These are phyloP conservation scores for Eupithecia centaureata DNA, from an alignment of 2,888 invertebrate genomes.

Conservation along the genomic window DNA sequence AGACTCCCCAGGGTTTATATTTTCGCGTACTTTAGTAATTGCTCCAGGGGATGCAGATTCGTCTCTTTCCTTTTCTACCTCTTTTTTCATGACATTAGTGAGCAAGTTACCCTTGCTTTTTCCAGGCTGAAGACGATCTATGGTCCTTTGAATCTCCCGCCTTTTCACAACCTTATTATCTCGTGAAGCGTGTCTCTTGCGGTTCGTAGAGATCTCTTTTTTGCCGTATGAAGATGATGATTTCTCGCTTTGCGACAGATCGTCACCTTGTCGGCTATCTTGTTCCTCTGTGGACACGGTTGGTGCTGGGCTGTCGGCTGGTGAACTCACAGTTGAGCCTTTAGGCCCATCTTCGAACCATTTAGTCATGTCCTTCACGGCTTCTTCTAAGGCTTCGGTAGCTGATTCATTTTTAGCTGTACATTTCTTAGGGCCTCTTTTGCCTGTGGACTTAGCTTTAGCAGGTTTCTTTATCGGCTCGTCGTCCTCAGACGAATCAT, in stretches of 20 bases:
- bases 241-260: slow-evolving; percentile 69
- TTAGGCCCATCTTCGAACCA: slow-evolving; percentile 94
- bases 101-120: slow-evolving; percentile 94
- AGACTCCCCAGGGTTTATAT: slow-evolving; percentile 86
- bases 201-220: slow-evolving; percentile 68
- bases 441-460: slow-evolving; percentile 54
- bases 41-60: slow-evolving; percentile 82
- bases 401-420: slow-evolving; percentile 83
- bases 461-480: slow-evolving; percentile 44
- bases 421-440: slow-evolving; percentile 74
- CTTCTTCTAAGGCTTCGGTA: slow-evolving; percentile 85
- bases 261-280: slow-evolving; percentile 76
- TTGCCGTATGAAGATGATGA: slow-evolving; percentile 58
- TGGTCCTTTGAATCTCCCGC: slow-evolving; percentile 91
- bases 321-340: slow-evolving; percentile 89
- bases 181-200: slow-evolving; percentile 77
- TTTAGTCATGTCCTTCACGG: slow-evolving; percentile 93
- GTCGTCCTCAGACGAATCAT: slow-evolving; percentile 48
- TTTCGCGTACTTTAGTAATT: slow-evolving; percentile 84
- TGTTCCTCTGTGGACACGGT: slow-evolving; percentile 86
- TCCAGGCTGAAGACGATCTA: slow-evolving; percentile 92
- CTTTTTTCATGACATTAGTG: slow-evolving; percentile 85
- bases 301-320: slow-evolving; percentile 90
- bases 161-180: slow-evolving; percentile 78
- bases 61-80: slow-evolving; percentile 80